Base-by-base conservation (phyloP, 2,113 vertebrate species). In the Tamias sibiricus region DNA sequence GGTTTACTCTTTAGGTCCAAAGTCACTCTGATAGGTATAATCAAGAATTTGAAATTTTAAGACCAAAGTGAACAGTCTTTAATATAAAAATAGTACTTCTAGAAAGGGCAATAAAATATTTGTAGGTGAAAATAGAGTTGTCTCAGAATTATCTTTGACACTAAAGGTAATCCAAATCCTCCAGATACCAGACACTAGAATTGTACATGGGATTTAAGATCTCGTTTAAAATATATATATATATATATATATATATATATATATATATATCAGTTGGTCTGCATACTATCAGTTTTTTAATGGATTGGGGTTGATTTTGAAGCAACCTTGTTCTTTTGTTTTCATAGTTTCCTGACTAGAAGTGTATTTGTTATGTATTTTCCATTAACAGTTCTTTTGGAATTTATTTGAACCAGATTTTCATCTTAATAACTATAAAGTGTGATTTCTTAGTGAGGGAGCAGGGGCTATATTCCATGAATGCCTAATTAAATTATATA, bases 121-220 rank as follows among this genome's bases (percentile, higher is more conserved):
- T 93, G 69, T 69, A 87, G 14, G 64, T 95, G 42, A 95, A 81
- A 90, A 82, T 30, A 71, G 81, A 83, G 20, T 95, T 95, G 32
- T 79, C 32, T 16, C 32, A 47, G 28, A 76, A 49, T 87, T 93
- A 85, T 16, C 1, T 81, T 87, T 68, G 19, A 40, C 30, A 52
- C 66, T 87, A 77, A 64, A 72, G 52, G 75, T 90, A 75, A 40
- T n/a, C 32, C 37, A 40, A 42, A 24, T 93, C 2, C 35, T 84
- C 54, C 44, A 75, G 16, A 90, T 19, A 66, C 14, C 9, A 47
- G 4, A 37, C 59, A 82, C 35, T 62, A 76, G 9, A 86, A 7
- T 81, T 90, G 2, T 77, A 76, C 47, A 44, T 62, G 32, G 30
- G 13, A 80, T 81, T 75, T 90, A 81, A 92, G 79, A 62, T 30